phyloP scores from a whole-genome alignment of 2,113 vertebrate species.

The Mesembrinibis cayennensis region DNA sequence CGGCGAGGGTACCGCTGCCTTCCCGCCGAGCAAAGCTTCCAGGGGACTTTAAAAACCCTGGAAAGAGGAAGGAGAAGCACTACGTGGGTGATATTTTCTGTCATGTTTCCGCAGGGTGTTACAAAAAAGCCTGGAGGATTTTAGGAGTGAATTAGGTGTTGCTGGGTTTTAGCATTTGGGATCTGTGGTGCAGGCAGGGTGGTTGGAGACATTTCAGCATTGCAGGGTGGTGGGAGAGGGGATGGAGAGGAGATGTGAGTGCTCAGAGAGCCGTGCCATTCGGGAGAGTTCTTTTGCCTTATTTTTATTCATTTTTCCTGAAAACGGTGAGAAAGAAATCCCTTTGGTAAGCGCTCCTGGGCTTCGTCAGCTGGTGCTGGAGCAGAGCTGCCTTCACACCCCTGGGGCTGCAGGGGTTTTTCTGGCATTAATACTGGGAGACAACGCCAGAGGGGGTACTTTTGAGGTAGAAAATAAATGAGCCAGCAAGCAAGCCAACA shows the following conservation, averaged over 20 bases:
- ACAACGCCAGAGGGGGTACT: accelerated
- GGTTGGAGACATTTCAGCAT: neutral
- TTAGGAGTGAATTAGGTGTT: neutral
- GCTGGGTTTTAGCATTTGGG: neutral
- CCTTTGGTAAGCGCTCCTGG: neutral
- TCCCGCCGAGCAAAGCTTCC: neutral
- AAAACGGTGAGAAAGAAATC: neutral
- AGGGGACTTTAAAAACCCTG: neutral
- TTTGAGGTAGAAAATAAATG: neutral
- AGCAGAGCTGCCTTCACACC: neutral
- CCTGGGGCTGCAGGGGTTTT: neutral
- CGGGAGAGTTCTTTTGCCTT: neutral
- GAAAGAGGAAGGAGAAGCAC: neutral
- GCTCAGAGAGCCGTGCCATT: neutral
- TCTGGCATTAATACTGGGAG: neutral
- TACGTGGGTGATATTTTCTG: neutral
- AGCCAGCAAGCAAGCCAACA: neutral
- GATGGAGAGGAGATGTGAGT: neutral
- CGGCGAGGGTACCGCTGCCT: neutral
- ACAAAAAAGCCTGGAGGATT: neutral
- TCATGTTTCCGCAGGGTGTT: neutral
- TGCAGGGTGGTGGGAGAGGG: accelerated
- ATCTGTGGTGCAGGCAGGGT: neutral
- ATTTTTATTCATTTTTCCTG: neutral
- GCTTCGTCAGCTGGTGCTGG: neutral